These are phyloP conservation scores for Labrus mixtus DNA, from an alignment of 2,113 vertebrate genomes.

Conservation along the genomic window DNA sequence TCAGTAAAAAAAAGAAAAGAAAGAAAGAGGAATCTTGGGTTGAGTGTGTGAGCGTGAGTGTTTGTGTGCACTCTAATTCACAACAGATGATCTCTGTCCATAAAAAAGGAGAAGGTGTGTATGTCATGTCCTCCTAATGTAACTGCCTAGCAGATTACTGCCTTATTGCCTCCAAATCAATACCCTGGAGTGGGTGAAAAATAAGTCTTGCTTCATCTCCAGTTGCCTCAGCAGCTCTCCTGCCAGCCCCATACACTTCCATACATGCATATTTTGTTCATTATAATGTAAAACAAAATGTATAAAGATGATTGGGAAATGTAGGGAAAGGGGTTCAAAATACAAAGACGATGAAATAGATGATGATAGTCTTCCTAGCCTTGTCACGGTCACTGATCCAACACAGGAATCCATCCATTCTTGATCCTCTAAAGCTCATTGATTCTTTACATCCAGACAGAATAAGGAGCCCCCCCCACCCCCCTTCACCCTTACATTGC, in stretches of 20 bases:
- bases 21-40: background rate
- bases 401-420: conserved; percentile 58
- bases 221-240: conserved; percentile 27
- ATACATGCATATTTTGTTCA: conserved; percentile 18
- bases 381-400: conserved; percentile 44
- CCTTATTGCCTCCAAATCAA: conserved; percentile 68
- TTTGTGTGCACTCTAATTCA: conserved; percentile 32
- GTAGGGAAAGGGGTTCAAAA: conserved; percentile 9
- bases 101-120: conserved; percentile 38
- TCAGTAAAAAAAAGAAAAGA: background rate
- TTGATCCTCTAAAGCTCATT: conserved; percentile 70
- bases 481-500: conserved; percentile 13
- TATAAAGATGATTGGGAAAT: conserved; percentile 5
- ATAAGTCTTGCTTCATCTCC: conserved; percentile 46
- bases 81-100: conserved; percentile 36
- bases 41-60: background rate
- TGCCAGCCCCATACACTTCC: background rate
- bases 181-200: conserved; percentile 52
- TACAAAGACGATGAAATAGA: conserved; percentile 32
- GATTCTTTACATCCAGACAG: conserved; percentile 68
- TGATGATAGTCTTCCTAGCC: conserved; percentile 43
- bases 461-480: conserved; percentile 22
- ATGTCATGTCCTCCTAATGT: conserved; percentile 68
- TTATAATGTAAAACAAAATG: conserved; percentile 7
- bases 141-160: conserved; percentile 67